Evolutionary conservation across 2,113 vertebrate genomes (phyloP).

Genomic region (Chaetura pelagica): DNA sequence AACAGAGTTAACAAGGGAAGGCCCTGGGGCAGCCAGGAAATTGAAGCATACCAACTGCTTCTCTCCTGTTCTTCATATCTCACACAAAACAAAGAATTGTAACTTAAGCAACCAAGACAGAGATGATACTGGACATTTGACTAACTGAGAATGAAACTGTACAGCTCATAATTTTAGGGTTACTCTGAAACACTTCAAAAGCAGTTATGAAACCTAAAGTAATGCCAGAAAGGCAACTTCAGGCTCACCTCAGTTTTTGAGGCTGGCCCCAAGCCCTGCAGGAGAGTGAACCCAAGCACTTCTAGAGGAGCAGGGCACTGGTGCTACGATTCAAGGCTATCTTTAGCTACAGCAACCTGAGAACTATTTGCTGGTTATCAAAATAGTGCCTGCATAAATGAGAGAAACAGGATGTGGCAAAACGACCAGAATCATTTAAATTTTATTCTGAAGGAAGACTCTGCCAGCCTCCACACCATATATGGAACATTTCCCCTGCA

Average conservation of each 20-base stretch:
- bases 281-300: not conserved
- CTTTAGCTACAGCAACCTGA: slow-evolving; percentile 50
- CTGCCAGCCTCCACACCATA: slow-evolving; percentile 35
- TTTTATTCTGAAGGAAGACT: slow-evolving; percentile 55
- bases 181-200: not conserved
- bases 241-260: not conserved
- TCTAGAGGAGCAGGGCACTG: not conserved
- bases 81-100: not conserved
- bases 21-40: not conserved
- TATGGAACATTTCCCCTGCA: slow-evolving; percentile 61
- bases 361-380: slow-evolving; percentile 56
- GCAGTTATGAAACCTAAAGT: not conserved
- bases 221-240: not conserved
- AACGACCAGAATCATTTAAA: slow-evolving; percentile 60
- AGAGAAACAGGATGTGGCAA: slow-evolving; percentile 70
- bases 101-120: not conserved
- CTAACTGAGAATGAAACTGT: not conserved
- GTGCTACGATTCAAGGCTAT: not conserved
- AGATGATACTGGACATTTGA: not conserved
- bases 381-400: slow-evolving; percentile 39
- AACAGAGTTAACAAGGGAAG: not conserved
- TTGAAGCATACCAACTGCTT: slow-evolving; percentile 29
- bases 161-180: not conserved
- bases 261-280: not conserved
- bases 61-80: not conserved